Percentiles rank a stretch among this genome's conserved stretches.
Conservation (phyloP, 2,113 vertebrate genomes). For the Stomatorhinus ivindoensis region DNA sequence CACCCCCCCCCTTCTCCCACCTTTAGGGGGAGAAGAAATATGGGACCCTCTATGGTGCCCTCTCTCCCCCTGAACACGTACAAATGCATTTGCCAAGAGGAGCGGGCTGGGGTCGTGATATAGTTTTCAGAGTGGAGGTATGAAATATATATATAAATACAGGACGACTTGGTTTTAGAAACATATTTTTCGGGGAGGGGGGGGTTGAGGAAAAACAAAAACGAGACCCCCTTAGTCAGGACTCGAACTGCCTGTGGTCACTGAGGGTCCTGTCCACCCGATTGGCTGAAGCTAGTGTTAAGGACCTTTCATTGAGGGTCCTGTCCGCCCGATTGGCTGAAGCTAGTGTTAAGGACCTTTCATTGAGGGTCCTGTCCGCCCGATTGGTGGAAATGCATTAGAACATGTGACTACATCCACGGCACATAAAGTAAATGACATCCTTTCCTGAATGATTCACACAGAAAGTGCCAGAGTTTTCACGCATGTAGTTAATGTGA, state of each 20-base stretch:
- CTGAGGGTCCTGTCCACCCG: background rate
- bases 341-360: background rate
- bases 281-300: too few species aligned
- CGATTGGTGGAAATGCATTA: background rate
- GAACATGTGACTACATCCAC: background rate
- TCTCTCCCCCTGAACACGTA: too few species aligned
- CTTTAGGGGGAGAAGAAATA: background rate
- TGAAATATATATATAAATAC: background rate
- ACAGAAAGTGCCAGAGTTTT: background rate
- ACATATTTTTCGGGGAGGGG: too few species aligned
- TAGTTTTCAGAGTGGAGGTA: too few species aligned
- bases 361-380: background rate
- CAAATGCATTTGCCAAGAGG: too few species aligned
- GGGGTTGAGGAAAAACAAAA: too few species aligned
- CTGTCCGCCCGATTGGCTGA: background rate
- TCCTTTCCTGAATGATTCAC: background rate
- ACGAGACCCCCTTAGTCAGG: background rate
- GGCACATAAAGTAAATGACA: background rate
- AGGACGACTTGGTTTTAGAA: too few species aligned
- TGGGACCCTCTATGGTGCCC: background rate
- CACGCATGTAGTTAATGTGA: background rate
- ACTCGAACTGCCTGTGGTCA: background rate
- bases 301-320: background rate
- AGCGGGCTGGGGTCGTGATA: too few species aligned
- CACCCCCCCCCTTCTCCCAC: too few species aligned